Evolutionary conservation across 1,140 invertebrate species (phyloP).

Genomic region (Papilio polyxenes): DNA sequence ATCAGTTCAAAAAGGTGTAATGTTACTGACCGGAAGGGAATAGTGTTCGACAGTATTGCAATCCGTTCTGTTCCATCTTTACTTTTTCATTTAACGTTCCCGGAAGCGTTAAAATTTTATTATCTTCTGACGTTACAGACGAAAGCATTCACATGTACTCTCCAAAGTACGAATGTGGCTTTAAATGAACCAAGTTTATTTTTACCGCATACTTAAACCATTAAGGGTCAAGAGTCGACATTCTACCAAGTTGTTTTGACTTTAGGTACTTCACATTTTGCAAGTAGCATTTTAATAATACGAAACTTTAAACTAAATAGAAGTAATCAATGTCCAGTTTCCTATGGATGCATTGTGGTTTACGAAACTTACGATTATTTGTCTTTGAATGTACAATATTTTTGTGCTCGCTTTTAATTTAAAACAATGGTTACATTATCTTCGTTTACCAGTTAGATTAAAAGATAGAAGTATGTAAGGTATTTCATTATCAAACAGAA

Average conservation of each 20-base stretch:
- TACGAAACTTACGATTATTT: too few relatives aligned
- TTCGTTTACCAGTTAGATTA: not conserved
- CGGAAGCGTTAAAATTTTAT: constrained; percentile 32
- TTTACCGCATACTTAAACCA: constrained; percentile 6
- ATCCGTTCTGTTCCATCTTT: constrained; percentile 9
- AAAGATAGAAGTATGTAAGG: not conserved
- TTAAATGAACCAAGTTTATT: constrained; percentile 7
- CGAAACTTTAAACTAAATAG: too few relatives aligned
- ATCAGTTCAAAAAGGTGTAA: constrained; percentile 27
- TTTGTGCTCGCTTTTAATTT: too few relatives aligned
- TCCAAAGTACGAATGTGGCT: not conserved
- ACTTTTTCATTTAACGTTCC: constrained; percentile 9
- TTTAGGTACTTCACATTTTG: not conserved
- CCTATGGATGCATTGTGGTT: too few relatives aligned
- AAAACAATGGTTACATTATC: too few relatives aligned
- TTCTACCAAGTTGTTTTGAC: not conserved
- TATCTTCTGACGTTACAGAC: constrained; percentile 10
- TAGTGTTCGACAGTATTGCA: not conserved
- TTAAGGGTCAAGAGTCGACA: not conserved
- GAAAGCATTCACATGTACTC: constrained; percentile 31
- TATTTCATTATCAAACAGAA: not conserved
- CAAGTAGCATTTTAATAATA: too few relatives aligned
- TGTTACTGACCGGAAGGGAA: constrained; percentile 8
- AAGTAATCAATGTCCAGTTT: too few relatives aligned
- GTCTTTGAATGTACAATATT: too few relatives aligned